Evolutionary conservation across 2,888 invertebrate genomes (phyloP), one percentile per base, ranked within the genome.

Genomic region (Argyresthia albistria): DNA sequence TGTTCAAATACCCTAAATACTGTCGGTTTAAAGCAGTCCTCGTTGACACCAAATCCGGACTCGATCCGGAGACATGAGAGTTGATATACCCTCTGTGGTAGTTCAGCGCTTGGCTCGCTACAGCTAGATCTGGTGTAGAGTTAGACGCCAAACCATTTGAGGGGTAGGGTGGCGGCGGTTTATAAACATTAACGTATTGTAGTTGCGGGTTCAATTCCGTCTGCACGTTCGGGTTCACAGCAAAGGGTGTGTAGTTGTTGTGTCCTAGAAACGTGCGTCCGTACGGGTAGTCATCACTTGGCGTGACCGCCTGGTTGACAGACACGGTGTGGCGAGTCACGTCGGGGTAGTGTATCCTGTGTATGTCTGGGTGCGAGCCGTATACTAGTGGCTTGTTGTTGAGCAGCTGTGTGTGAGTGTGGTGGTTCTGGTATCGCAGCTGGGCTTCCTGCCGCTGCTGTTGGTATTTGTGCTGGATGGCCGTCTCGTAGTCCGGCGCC

Each of bases 401-500:
- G 9, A 72, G 66, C 37, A 70, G 58, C 35, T 69, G 74, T 0
- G 70, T 58, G 59, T 75, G 76, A 1, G 76, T 60, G 57, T 75
- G 77, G 56, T 75, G 81, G 64, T 66, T 74, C 57, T 80, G 80
- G 62, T 78, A 86, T 0, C 86, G 76, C 0, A 82, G 69, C 54
- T 80, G 76, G 0, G 81, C 78, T 47, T 84, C 80, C 0, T 80
- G 64, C 8, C 81, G 57, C 42, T 81, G 81, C 43, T 87, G 90
- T 49, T 91, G 89, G 76, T 94, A 94, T 71, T 96, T 96, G 65
- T 95, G 93, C 70, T 95, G 95, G 56, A 98, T 90, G 11, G 97
- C 97, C 0, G 96, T 96, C 70, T 97, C 97, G 76, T 98, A 98
- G 80, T 97, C 97, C 0, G 98, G 98, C 1, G 97, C 96, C 0